A percentile compares a stretch with the other conserved stretches of the same genome.
These are phyloP conservation scores for Melanotaenia nigrans DNA, from an alignment of 2,797 vertebrate species.

Conservation along the genomic window DNA sequence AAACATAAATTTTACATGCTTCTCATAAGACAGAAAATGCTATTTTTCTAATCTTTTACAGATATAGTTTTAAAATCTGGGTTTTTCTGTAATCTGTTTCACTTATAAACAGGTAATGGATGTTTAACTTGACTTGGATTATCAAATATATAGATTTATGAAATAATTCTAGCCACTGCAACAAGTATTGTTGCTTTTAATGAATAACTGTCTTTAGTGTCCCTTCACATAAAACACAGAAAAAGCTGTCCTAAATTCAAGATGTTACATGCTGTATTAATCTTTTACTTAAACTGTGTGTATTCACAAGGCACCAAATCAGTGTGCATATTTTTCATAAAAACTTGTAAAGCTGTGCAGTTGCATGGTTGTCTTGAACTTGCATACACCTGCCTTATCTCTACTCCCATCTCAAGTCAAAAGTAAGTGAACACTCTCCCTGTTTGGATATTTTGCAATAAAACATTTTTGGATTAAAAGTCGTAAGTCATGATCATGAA, in stretches of 20 bases:
- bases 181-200: too few species aligned
- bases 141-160: too few species aligned
- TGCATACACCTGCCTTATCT: too few species aligned
- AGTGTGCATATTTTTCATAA: neutral
- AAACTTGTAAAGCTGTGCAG: neutral
- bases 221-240: slow-evolving; percentile 45
- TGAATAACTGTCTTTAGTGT: slow-evolving; percentile 3
- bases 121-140: slow-evolving; percentile 3
- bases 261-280: neutral
- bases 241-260: slow-evolving; percentile 8
- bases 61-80: neutral
- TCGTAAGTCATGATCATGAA: neutral
- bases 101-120: slow-evolving; percentile 16
- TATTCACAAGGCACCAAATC: neutral
- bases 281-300: neutral
- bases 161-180: too few species aligned
- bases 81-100: slow-evolving; percentile 35
- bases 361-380: neutral
- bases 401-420: too few species aligned
- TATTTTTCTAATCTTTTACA: neutral
- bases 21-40: neutral
- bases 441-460: too few species aligned
- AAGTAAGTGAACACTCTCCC: too few species aligned
- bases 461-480: neutral
- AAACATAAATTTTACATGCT: slow-evolving; percentile 26